Evolutionary conservation across 1,140 invertebrate species (phyloP).

Genomic region (Antheraea mylitta): DNA sequence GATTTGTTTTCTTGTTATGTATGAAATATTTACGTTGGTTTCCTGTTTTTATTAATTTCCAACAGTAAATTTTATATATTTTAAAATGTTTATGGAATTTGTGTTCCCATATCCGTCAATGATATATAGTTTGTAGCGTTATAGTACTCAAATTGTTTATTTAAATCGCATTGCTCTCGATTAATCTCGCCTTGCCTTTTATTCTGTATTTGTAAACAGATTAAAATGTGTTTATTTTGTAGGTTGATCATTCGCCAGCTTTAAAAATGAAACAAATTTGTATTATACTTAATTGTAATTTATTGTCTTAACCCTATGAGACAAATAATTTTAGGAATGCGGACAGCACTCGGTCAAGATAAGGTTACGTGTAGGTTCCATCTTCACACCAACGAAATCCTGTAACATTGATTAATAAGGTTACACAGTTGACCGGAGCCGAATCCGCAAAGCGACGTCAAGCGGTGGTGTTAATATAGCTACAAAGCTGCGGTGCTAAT

Average conservation of each 20-base stretch:
- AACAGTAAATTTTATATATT: no score
- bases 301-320: constrained; percentile 50
- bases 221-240: not conserved
- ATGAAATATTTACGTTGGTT: no score
- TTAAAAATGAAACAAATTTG: constrained; percentile 35
- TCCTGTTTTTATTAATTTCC: no score
- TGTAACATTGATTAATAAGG: constrained; percentile 67
- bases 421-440: constrained; percentile 50
- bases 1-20: no score
- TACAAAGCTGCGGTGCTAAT: constrained; percentile 73
- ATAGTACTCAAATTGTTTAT: not conserved
- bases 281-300: constrained; percentile 45
- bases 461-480: constrained; percentile 68
- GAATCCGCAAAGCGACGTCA: constrained; percentile 61
- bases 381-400: constrained; percentile 68
- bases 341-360: constrained; percentile 48
- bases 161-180: constrained; percentile 17
- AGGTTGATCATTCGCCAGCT: constrained; percentile 35
- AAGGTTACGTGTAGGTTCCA: constrained; percentile 23
- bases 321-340: constrained; percentile 56
- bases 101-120: no score
- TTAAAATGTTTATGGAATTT: no score
- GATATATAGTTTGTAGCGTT: no score
- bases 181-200: constrained; percentile 14
- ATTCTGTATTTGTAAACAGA: constrained; percentile 1